These are phyloP conservation scores for Notodonta dromedarius DNA, from an alignment of 2,888 invertebrate species.

Conservation along the genomic window DNA sequence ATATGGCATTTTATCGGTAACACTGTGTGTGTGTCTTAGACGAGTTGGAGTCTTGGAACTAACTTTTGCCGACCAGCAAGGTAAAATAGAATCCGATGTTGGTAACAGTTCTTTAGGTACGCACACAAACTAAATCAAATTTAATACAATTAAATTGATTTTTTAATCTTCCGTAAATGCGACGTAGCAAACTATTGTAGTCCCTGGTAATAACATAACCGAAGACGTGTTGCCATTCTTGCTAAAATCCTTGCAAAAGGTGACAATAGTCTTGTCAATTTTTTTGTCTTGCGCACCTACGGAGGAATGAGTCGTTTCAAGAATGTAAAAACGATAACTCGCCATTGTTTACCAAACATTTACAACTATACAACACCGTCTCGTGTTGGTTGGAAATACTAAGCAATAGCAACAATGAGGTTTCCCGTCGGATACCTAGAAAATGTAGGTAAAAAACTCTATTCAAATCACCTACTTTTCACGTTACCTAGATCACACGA, in stretches of 20 bases:
- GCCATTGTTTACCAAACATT: slow-evolving; percentile 22
- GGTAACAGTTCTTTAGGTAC: too few species aligned
- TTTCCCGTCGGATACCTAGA: slow-evolving; percentile 67
- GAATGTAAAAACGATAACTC: not conserved
- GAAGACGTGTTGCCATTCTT: not conserved
- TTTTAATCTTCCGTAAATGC: too few species aligned
- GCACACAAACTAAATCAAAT: too few species aligned
- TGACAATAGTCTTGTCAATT: too few species aligned
- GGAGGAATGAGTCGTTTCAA: too few species aligned
- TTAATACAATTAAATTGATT: too few species aligned
- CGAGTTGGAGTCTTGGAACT: slow-evolving; percentile 10
- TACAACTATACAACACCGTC: not conserved
- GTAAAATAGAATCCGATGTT: too few species aligned
- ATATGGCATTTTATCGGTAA: slow-evolving; percentile 39
- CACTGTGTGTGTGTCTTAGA: slow-evolving; percentile 32
- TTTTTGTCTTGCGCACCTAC: too few species aligned
- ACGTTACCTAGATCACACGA: slow-evolving; percentile 65
- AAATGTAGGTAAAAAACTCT: slow-evolving; percentile 77
- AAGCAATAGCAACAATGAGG: slow-evolving; percentile 62
- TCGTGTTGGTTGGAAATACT: slow-evolving; percentile 25
- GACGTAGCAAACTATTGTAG: too few species aligned
- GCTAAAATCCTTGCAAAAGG: too few species aligned
- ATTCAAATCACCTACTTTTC: slow-evolving; percentile 56
- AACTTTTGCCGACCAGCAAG: not conserved
- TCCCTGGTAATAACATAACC: too few species aligned